Evolutionary conservation across 2,113 vertebrate genomes (phyloP), one percentile per base, ranked within the genome.

Genomic region (Sinocyclocheilus maitianheensis): DNA sequence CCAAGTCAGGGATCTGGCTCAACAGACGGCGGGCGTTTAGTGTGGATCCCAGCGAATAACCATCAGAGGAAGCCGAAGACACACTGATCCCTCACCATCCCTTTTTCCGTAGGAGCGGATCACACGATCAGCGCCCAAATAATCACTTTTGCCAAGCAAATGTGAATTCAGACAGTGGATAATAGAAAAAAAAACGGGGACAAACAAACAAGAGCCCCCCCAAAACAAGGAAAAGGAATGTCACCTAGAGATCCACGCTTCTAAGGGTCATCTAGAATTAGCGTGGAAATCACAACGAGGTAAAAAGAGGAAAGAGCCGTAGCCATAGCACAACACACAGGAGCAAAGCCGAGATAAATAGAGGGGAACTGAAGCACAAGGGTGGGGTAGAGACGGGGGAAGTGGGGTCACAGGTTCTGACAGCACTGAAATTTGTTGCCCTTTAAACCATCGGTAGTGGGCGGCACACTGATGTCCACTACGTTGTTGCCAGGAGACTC

Each of bases 401-500:
- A 48, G 1, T 88, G 88, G 82, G 83, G 93, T 99, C 97, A 99
- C 97, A 97, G 96, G 93, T 95, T 98, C 93, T 99, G 97, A 93
- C 98, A 99, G 94, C 97, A 99, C 86, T 97, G 97, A 71, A 98
- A 95, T 94, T 97, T 98, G 95, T 91, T 97, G 91, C 97, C 96
- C 92, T 96, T 97, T 93, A 98, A 97, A 91, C 97, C 97, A 0
- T 99, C 98, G 7, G 95, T 96, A 89, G 98, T 99, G 37, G 97
- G 97, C 1, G 98, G 97, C 76, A 99, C 97, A 0, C 97, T 99
- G 93, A 99, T 99, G 93, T 99, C 97, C 10, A 99, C 98, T 18
- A 99, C 98, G 0, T 99, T 99, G 96, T 98, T 99, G 74, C 98
- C 97, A 0, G 97, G 97, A 90, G 98, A 99, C 86, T 99, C 98